These are phyloP conservation scores for Crotalus adamanteus DNA, from an alignment of 2,797 vertebrate genomes.

Conservation along the genomic window DNA sequence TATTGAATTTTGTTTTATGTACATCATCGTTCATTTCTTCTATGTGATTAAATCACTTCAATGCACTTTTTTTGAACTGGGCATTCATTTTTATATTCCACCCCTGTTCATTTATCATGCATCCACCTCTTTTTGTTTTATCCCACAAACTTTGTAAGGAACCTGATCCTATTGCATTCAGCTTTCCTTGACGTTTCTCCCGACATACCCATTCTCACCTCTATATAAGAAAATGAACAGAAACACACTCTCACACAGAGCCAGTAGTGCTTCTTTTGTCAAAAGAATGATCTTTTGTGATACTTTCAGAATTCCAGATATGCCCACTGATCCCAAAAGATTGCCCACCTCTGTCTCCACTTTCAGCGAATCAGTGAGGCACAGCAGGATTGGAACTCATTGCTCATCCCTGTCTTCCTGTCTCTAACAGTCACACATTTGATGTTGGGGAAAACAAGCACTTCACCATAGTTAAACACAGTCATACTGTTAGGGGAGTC, in stretches of 20 bases:
- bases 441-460: not conserved
- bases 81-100: not conserved
- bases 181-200: not conserved
- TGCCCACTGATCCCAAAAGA: not conserved
- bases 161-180: not conserved
- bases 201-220: not conserved
- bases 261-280: not conserved
- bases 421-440: not conserved
- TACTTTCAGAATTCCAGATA: not conserved
- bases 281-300: not conserved
- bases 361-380: not conserved
- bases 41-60: not conserved
- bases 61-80: not conserved
- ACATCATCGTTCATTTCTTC: not conserved
- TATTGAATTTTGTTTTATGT: not conserved
- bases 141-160: not conserved
- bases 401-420: not conserved
- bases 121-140: not conserved
- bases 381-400: not conserved
- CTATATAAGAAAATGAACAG: not conserved
- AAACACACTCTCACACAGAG: not conserved
- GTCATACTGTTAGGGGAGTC: not conserved
- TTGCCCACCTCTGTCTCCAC: not conserved
- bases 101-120: not conserved
- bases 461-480: not conserved